Evolutionary conservation across 1,140 invertebrate species (phyloP).

Genomic region (Zaprionus inermis): DNA sequence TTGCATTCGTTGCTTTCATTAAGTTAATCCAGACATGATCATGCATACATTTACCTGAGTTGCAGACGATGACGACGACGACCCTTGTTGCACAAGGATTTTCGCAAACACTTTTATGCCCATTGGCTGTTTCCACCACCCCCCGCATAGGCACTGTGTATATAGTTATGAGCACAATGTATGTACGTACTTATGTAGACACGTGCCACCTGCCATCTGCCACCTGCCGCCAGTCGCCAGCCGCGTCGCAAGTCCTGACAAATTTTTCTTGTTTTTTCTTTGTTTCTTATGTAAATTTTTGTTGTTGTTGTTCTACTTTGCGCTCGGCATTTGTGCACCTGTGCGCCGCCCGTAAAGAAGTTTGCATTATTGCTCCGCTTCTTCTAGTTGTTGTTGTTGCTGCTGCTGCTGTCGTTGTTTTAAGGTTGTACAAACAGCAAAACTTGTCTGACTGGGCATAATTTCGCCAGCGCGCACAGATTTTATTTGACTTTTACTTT

Average conservation of each 20-base stretch:
- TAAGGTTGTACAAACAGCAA: constrained; percentile 49
- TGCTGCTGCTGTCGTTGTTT: constrained; percentile 35
- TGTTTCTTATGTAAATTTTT: constrained; percentile 71
- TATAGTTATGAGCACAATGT: constrained; percentile 13
- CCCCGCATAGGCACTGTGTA: not conserved
- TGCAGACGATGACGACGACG: constrained; percentile 20
- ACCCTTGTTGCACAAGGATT: constrained; percentile 36
- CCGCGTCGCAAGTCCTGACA: constrained; percentile 51
- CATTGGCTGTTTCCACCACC: constrained; percentile 22
- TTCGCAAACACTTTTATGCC: constrained; percentile 47
- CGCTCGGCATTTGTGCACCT: constrained; percentile 64
- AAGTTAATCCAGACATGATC: constrained; percentile 83
- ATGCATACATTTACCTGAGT: constrained; percentile 68
- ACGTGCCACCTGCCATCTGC: constrained; percentile 45
- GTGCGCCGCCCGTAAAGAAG: constrained; percentile 44
- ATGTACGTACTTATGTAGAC: constrained; percentile 36
- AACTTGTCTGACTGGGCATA: constrained; percentile 45
- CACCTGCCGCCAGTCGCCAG: constrained; percentile 11
- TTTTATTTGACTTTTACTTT: constrained; percentile 58
- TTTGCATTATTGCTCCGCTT: constrained; percentile 40
- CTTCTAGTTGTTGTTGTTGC: constrained; percentile 4
- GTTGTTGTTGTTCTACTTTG: constrained; percentile 50
- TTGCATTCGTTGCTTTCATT: constrained; percentile 68
- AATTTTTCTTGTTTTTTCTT: constrained; percentile 50
- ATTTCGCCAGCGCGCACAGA: constrained; percentile 36